Evolutionary conservation across 2,888 invertebrate genomes (phyloP), one percentile per base, ranked within the genome.

Genomic region (Athalia cordata): DNA sequence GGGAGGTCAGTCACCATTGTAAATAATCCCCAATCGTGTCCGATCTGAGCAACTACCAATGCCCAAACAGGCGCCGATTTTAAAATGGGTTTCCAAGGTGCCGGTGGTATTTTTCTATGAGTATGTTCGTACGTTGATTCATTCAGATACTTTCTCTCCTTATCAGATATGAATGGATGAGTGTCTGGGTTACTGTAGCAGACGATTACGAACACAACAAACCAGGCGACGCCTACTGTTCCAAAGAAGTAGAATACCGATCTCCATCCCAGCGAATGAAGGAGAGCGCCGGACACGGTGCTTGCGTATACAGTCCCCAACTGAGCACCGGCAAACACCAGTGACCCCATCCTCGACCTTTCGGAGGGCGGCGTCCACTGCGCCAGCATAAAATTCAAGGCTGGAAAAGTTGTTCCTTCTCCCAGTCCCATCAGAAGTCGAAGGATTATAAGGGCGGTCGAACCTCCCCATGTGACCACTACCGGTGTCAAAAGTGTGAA

Each of bases 241-340:
- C 96, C 96, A 86, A 96, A 96, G 45, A 96, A 91, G 85, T 96
- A 96, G 90, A 96, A 97, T 1, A 96, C 96, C 0, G 94, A 93
- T 8, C 94, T 92, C 96, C 96, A 96, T 15, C 94, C 93, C 2
- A 92, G 91, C 5, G 93, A 92, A 2, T 85, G 84, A 43, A 86
- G 79, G 57, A 86, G 83, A 67, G 84, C 80, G 6, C 85, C 85
- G 6, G 83, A 82, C 2, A 84, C 70, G 2, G 81, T 80, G 15
- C 81, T 84, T 0, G 85, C 84, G 5, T 86, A 67, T 11, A 86
- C 84, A n/a, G 83, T 84, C 4, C 93, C 93, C 13, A 93, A 84
- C 85, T 92, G 92, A 4, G 92, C 92, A 0, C 93, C 93, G 50
- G 93, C 92, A 77, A 93, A 93, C 78, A 93, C 92, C 87, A 93